Evolutionary conservation across 2,888 invertebrate species (phyloP).

Genomic region (Julus scandinavius): DNA sequence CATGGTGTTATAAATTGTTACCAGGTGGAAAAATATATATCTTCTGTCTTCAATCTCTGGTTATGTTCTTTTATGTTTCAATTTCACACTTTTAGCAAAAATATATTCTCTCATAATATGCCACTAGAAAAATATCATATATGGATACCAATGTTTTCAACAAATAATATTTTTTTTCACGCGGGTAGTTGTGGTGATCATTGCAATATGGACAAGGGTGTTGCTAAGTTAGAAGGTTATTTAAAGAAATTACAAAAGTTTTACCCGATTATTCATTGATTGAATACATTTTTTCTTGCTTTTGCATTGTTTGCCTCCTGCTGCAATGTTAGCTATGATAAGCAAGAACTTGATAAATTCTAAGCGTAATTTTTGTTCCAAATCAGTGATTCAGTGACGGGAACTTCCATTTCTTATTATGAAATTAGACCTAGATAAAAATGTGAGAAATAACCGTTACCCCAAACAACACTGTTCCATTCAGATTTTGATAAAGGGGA

Average conservation of each 20-base stretch:
- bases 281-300: background rate
- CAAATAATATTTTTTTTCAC: too few species aligned
- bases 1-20: background rate
- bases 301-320: slow-evolving; percentile 9
- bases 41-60: too few species aligned
- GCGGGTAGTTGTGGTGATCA: too few species aligned
- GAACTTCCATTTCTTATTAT: slow-evolving; percentile 25
- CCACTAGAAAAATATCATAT: too few species aligned
- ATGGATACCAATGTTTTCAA: too few species aligned
- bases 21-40: too few species aligned
- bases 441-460: slow-evolving; percentile 17
- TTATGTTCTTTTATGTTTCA: too few species aligned
- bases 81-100: too few species aligned
- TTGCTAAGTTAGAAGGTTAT: background rate
- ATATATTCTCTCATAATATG: too few species aligned
- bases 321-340: background rate
- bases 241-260: background rate
- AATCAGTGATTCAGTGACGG: slow-evolving; percentile 26
- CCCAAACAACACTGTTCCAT: background rate
- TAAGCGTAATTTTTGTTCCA: background rate
- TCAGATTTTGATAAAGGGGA: background rate
- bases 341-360: slow-evolving; percentile 13
- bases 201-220: too few species aligned
- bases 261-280: background rate
- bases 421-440: background rate